These are phyloP conservation scores for Stomatorhinus walkeri DNA, from an alignment of 2,797 vertebrate genomes.

Conservation along the genomic window DNA sequence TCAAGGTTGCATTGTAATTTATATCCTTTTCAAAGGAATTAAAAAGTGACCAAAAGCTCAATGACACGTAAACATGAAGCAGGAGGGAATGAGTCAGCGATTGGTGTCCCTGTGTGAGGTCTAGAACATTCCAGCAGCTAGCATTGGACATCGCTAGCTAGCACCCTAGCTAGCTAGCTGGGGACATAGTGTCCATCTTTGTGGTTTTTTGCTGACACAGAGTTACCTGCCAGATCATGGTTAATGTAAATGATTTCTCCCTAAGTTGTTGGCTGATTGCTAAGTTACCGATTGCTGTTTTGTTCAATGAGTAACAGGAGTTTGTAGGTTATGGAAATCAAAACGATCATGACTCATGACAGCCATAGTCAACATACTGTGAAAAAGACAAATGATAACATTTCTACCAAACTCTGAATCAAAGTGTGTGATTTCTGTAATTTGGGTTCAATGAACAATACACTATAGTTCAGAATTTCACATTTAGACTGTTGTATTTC, in stretches of 20 bases:
- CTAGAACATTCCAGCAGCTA: conserved; percentile 24
- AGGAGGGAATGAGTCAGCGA: conserved; percentile 44
- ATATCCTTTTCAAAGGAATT: conserved; percentile 54
- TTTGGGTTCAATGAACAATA: neutral
- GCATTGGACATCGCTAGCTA: neutral
- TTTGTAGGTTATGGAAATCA: neutral
- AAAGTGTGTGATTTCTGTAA: neutral
- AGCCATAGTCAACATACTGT: neutral
- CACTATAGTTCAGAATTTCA: neutral
- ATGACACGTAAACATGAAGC: conserved; percentile 52
- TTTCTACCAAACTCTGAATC: neutral
- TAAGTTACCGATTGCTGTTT: neutral
- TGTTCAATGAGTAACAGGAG: neutral
- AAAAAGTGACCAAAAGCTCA: conserved; percentile 40
- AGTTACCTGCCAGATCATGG: neutral
- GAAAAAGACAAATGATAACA: neutral
- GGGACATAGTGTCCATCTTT: neutral
- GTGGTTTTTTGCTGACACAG: neutral
- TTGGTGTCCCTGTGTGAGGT: conserved; percentile 35
- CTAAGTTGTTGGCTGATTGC: neutral
- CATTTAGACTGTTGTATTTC: neutral
- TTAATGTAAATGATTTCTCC: neutral
- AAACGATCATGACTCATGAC: neutral
- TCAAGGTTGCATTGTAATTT: conserved; percentile 50
- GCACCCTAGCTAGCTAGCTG: neutral